Percentiles rank a stretch among this genome's conserved stretches.
These are phyloP conservation scores for Phaonia tiefii DNA, from an alignment of 2,888 invertebrate genomes.

Conservation along the genomic window DNA sequence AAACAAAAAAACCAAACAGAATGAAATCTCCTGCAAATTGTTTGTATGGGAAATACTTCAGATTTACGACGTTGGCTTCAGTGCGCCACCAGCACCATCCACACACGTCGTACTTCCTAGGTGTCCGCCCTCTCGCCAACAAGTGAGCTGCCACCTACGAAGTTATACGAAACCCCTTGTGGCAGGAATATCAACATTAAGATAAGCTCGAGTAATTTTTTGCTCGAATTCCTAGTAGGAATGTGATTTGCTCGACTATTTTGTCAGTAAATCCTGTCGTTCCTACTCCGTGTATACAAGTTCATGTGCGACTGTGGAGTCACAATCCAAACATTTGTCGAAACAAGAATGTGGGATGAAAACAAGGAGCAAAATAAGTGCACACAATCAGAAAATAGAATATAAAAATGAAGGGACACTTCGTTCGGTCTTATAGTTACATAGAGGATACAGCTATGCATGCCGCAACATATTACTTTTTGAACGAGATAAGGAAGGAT, in stretches of 20 bases:
- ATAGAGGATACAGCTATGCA: no score
- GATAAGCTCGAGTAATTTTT: constrained; percentile 66
- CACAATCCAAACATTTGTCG: constrained; percentile 55
- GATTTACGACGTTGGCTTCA: constrained; percentile 38
- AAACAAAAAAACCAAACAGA: constrained; percentile 16
- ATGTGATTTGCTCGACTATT: constrained; percentile 65
- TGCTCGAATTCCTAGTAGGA: constrained; percentile 66
- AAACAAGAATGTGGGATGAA: constrained; percentile 29
- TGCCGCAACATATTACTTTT: no score
- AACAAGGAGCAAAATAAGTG: constrained; percentile 20
- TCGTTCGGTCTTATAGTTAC: no score
- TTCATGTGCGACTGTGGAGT: constrained; percentile 31
- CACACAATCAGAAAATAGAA: no score
- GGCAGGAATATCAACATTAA: constrained; percentile 64
- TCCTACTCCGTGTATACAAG: not conserved
- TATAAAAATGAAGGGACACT: no score
- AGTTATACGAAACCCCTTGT: constrained; percentile 56
- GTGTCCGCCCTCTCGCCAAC: not conserved
- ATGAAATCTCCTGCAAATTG: constrained; percentile 43
- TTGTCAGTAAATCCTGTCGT: constrained; percentile 55
- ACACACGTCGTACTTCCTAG: constrained; percentile 12
- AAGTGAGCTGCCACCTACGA: not conserved
- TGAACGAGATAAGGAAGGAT: no score
- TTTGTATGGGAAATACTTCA: constrained; percentile 57
- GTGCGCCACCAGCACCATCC: constrained; percentile 6